Conservation (phyloP, 2,113 vertebrate genomes). For the Charadrius vociferus region DNA sequence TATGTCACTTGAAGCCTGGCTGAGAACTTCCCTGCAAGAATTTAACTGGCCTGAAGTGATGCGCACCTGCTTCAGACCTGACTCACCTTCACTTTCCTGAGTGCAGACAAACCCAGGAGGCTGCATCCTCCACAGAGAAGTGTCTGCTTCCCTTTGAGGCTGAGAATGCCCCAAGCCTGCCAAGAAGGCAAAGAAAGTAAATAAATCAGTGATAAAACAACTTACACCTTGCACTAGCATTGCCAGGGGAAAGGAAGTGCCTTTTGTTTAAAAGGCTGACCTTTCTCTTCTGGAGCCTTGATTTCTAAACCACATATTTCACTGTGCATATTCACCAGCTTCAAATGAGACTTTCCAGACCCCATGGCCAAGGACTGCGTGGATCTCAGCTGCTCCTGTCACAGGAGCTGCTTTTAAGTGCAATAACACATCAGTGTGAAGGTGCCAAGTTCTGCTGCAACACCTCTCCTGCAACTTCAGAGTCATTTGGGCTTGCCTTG, state of each 20-base stretch:
- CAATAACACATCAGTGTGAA: accelerated
- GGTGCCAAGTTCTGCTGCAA: background rate
- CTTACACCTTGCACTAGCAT: background rate
- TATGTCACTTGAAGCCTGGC: background rate
- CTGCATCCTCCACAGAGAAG: background rate
- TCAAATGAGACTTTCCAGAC: background rate
- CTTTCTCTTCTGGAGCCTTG: background rate
- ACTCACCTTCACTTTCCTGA: background rate
- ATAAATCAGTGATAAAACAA: background rate
- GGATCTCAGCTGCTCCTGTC: background rate
- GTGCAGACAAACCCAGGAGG: background rate
- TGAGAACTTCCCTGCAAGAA: background rate
- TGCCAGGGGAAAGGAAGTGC: background rate
- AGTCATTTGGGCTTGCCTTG: background rate
- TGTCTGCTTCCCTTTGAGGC: background rate
- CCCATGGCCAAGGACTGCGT: accelerated
- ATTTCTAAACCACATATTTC: background rate
- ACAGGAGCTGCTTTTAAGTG: background rate
- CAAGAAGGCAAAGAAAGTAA: background rate
- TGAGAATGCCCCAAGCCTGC: background rate
- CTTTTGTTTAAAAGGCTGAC: background rate
- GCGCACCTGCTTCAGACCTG: background rate
- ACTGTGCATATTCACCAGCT: background rate
- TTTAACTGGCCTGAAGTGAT: background rate
- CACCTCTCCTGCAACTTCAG: background rate